Percentiles rank a stretch among this genome's conserved stretches.
These are phyloP conservation scores for Laticauda laticaudata DNA, from an alignment of 2,113 vertebrate species.

Conservation along the genomic window DNA sequence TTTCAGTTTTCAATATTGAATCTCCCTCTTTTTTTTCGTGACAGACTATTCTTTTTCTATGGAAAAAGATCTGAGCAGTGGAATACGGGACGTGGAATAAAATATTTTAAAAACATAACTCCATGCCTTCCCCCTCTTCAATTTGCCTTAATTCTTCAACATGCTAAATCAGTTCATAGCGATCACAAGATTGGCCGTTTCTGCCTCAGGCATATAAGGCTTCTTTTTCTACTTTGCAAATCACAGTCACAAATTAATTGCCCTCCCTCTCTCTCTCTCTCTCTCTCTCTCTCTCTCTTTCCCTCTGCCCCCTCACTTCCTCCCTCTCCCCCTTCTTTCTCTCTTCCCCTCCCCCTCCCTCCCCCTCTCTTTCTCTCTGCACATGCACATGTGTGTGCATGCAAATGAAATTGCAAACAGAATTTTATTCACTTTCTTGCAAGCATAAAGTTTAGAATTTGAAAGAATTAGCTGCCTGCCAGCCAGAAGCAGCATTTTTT, in stretches of 20 bases:
- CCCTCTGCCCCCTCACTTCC: too few relatives aligned
- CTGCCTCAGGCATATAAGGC: background rate
- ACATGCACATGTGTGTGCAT: background rate
- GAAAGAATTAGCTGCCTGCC: background rate
- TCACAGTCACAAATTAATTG: background rate
- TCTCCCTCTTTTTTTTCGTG: background rate
- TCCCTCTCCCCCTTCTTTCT: fast-evolving
- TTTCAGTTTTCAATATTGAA: background rate
- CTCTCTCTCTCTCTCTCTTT: background rate
- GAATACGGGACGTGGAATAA: background rate
- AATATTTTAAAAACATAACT: background rate
- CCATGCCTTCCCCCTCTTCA: background rate
- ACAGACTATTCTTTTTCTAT: background rate
- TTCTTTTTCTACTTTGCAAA: background rate
- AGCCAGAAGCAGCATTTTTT: background rate
- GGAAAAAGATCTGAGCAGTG: background rate
- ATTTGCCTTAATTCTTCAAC: background rate
- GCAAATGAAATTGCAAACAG: background rate
- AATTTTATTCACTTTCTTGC: background rate
- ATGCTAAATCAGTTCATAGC: background rate
- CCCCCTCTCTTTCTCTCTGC: too few relatives aligned
- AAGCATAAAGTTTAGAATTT: background rate
- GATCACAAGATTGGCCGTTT: background rate
- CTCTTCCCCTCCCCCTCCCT: too few relatives aligned
- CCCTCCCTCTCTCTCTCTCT: background rate